phyloP scores from a whole-genome alignment of 2,113 vertebrate species.

The Sinocyclocheilus anophthalmus region DNA sequence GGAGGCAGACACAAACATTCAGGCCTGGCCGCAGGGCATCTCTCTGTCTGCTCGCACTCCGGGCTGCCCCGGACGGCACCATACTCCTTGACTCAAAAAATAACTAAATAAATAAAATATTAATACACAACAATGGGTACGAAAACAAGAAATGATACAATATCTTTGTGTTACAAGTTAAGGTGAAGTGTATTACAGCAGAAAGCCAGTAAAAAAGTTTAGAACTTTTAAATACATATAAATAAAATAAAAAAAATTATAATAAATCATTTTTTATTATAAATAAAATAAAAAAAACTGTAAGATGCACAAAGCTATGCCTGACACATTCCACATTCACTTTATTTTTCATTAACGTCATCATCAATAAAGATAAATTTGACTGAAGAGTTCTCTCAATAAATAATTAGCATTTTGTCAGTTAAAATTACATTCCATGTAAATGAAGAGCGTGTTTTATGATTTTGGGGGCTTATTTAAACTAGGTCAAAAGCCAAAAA shows the following conservation, averaged over 20 bases:
- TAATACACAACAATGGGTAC: neutral
- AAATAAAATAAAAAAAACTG: no score
- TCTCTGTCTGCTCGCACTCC: neutral
- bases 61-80: neutral
- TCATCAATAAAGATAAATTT: neutral
- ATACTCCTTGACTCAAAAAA: neutral
- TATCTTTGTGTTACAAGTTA: neutral
- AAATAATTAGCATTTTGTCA: neutral
- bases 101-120: neutral
- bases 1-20: slow-evolving; percentile 30
- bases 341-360: neutral
- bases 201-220: neutral
- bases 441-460: neutral
- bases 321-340: neutral
- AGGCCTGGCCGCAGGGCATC: slow-evolving; percentile 40
- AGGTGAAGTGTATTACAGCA: neutral
- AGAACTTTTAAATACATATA: no score
- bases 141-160: neutral
- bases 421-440: neutral
- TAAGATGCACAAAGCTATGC: neutral
- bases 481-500: neutral
- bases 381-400: neutral
- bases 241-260: no score
- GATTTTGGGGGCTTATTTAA: neutral
- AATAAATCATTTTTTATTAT: no score